These are phyloP conservation scores for Corythaixoides concolor DNA, from an alignment of 2,113 vertebrate species.

Conservation along the genomic window DNA sequence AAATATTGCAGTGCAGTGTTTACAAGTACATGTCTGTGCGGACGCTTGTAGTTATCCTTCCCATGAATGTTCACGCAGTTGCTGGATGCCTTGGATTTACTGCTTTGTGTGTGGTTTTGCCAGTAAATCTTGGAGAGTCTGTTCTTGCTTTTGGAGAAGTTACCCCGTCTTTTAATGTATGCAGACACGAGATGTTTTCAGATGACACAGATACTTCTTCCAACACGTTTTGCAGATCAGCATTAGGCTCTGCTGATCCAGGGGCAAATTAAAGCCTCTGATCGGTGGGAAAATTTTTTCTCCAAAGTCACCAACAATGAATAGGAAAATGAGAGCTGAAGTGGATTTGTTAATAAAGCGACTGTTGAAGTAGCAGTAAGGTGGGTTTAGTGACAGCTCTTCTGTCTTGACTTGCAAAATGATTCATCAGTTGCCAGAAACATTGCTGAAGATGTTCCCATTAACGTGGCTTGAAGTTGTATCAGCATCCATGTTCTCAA, in stretches of 20 bases:
- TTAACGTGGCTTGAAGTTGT: background rate
- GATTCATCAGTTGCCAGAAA: slow-evolving; percentile 7
- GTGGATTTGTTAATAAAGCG: background rate
- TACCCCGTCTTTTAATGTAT: rapidly evolving
- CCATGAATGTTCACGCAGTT: rapidly evolving
- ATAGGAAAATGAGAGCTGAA: background rate
- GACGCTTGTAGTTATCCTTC: background rate
- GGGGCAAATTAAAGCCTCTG: background rate
- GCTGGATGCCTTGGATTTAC: background rate
- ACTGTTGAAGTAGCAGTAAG: background rate
- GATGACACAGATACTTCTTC: background rate
- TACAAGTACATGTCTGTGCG: rapidly evolving
- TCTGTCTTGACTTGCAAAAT: background rate
- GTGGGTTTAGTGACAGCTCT: background rate
- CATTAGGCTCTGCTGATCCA: background rate
- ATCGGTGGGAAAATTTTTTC: background rate
- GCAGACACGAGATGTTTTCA: rapidly evolving
- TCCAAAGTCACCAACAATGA: background rate
- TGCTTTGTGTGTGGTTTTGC: background rate
- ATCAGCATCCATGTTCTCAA: background rate
- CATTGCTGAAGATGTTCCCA: background rate
- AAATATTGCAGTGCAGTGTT: background rate
- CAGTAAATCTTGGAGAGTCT: background rate
- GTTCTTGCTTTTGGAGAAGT: background rate
- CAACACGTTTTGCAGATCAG: background rate